Evolutionary conservation across 1,140 invertebrate genomes (phyloP).

Genomic region (Pteromalus puparum): DNA sequence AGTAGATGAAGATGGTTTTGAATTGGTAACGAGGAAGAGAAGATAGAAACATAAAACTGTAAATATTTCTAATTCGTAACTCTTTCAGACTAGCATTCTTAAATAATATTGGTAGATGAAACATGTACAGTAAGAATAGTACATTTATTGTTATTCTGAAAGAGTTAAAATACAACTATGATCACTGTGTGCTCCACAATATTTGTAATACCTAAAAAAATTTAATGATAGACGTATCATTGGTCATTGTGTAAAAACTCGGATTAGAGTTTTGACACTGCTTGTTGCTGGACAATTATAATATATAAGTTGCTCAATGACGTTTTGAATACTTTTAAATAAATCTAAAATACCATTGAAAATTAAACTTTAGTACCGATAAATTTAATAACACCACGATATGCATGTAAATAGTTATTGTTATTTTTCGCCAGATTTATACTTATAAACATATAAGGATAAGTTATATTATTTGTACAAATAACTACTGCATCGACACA

Average conservation of each 20-base stretch:
- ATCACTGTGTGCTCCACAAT: not conserved
- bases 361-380: not conserved
- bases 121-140: too few relatives aligned
- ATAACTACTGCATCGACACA: not conserved
- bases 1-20: constrained; percentile 58
- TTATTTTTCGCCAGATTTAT: not conserved
- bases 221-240: not conserved
- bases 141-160: too few relatives aligned
- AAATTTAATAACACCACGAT: not conserved
- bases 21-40: constrained; percentile 57
- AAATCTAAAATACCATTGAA: not conserved
- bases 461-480: not conserved
- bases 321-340: not conserved
- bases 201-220: not conserved
- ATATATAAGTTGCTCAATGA: not conserved
- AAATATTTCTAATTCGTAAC: not conserved
- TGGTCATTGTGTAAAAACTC: not conserved
- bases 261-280: not conserved
- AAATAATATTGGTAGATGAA: too few relatives aligned
- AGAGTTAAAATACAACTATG: not conserved
- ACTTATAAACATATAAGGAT: not conserved
- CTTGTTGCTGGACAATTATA: not conserved
- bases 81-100: too few relatives aligned
- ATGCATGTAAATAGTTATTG: not conserved
- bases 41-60: constrained; percentile 54